phyloP scores from a whole-genome alignment of 1,140 invertebrate genomes.

The Oreohelix idahoensis region DNA sequence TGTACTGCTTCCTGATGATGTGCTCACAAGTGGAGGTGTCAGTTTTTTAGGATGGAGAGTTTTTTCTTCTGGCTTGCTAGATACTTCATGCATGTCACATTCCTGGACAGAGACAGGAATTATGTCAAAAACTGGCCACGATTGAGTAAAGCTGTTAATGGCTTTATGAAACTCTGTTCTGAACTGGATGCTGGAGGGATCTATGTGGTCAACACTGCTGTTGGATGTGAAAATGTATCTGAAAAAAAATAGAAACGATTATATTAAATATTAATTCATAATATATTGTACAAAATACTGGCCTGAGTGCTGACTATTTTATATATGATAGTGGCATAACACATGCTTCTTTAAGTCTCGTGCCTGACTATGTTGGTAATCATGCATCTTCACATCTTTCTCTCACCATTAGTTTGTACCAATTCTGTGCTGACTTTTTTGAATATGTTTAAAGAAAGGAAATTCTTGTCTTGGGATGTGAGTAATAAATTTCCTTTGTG shows the following conservation, averaged over 20 bases:
- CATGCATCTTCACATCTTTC: too few relatives aligned
- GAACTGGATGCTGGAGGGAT: constrained; percentile 57
- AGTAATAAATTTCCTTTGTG: too few relatives aligned
- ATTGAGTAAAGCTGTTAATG: constrained; percentile 52
- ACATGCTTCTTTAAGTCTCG: too few relatives aligned
- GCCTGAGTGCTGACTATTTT: too few relatives aligned
- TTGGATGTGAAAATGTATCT: constrained; percentile 51
- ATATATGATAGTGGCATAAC: too few relatives aligned
- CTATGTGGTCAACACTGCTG: constrained; percentile 35
- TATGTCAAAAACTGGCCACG: constrained; percentile 59
- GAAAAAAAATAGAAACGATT: background rate
- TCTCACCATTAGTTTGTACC: too few relatives aligned
- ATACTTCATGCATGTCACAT: background rate
- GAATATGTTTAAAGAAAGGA: too few relatives aligned
- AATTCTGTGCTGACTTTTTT: too few relatives aligned
- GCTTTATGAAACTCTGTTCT: constrained; percentile 48
- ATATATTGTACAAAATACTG: too few relatives aligned
- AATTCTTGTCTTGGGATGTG: too few relatives aligned
- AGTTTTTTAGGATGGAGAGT: background rate
- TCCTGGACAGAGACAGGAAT: constrained; percentile 36
- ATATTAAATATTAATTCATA: too few relatives aligned
- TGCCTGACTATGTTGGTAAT: too few relatives aligned
- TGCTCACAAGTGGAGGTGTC: background rate
- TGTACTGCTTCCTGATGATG: background rate
- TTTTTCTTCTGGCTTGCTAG: background rate